Evolutionary conservation across 1,140 invertebrate species (phyloP).

Genomic region (Heliconius hermathena): DNA sequence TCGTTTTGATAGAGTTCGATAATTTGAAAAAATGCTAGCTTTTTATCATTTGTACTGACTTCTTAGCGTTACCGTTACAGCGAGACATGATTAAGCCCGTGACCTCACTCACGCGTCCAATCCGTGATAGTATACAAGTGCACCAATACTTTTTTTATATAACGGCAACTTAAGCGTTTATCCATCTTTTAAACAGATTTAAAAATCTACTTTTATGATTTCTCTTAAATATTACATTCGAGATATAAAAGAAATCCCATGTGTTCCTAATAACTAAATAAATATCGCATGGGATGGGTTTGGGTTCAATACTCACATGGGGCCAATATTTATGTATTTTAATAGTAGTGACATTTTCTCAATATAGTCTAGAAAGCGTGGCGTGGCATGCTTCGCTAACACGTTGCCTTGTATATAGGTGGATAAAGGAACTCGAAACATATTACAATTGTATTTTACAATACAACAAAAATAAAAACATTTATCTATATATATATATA

Average conservation of each 20-base stretch:
- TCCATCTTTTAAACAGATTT: background rate
- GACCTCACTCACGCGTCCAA: slow-evolving; percentile 20
- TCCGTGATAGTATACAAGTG: slow-evolving; percentile 16
- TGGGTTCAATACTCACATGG: background rate
- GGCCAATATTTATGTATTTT: background rate
- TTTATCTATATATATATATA: background rate
- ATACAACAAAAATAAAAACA: background rate
- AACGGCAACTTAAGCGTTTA: slow-evolving; percentile 3
- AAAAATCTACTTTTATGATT: background rate
- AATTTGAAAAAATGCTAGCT: background rate
- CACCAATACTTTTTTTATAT: slow-evolving; percentile 11
- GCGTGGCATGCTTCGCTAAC: background rate
- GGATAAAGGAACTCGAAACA: background rate
- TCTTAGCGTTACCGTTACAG: slow-evolving; percentile 16
- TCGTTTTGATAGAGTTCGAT: background rate
- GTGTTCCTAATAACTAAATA: background rate
- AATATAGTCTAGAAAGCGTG: background rate
- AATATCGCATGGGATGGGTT: background rate
- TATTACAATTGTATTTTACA: background rate
- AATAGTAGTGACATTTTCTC: slow-evolving; percentile 4
- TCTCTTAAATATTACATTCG: background rate
- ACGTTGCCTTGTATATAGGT: background rate
- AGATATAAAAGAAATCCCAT: background rate
- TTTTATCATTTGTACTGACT: background rate
- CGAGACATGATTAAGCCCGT: slow-evolving; percentile 20